Conservation (phyloP, 2,888 invertebrate genomes). For the Glaucopsyche alexis region DNA sequence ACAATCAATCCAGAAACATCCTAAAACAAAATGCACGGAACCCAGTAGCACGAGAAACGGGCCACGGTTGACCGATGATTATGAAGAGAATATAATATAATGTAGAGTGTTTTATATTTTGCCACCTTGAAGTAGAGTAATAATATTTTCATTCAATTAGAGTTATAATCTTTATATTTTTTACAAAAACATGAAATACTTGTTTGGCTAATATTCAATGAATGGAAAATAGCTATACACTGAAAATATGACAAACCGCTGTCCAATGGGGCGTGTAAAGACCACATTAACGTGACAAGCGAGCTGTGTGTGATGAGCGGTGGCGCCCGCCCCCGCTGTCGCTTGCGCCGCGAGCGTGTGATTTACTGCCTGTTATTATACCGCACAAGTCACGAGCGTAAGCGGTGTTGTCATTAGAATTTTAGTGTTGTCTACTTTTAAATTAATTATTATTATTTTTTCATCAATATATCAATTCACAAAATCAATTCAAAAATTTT, state of each 20-base stretch:
- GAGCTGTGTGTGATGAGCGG: not conserved
- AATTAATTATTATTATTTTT: not conserved
- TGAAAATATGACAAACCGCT: not conserved
- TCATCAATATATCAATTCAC: not conserved
- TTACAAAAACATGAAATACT: no score
- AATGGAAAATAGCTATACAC: not conserved
- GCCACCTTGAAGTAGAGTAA: no score
- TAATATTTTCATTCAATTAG: no score
- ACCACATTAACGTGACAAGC: not conserved
- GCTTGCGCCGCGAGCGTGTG: slow-evolving; percentile 36
- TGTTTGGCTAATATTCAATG: no score
- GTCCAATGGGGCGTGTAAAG: not conserved
- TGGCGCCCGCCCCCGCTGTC: not conserved
- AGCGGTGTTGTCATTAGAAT: not conserved
- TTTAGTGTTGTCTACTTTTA: not conserved
- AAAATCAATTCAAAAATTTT: no score
- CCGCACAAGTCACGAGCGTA: slow-evolving; percentile 2
- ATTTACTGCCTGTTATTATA: slow-evolving; percentile 35
- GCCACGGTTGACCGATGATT: no score
- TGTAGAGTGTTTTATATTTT: no score
- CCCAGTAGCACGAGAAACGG: no score
- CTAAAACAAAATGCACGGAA: no score
- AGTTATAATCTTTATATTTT: no score
- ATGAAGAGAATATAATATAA: no score
- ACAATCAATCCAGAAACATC: no score